These are phyloP conservation scores for Octopus bimaculoides DNA, from an alignment of 1,140 invertebrate genomes.

Conservation along the genomic window DNA sequence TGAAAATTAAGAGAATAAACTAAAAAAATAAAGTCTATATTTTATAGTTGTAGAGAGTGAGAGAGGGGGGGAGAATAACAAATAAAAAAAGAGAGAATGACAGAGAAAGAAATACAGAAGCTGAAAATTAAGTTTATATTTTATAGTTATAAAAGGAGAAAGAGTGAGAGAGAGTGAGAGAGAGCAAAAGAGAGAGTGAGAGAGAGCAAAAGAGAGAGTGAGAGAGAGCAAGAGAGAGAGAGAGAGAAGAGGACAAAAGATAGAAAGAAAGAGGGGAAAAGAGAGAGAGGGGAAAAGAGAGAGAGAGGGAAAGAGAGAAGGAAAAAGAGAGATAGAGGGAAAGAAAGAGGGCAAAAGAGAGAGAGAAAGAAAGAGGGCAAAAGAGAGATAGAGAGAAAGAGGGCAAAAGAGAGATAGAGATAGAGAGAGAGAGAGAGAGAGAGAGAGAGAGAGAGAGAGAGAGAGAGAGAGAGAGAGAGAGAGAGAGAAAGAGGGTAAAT, in stretches of 20 bases:
- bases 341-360: not conserved
- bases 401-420: slow-evolving; percentile 8
- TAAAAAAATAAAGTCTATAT: not conserved
- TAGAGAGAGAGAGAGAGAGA: not conserved
- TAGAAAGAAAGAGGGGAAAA: not conserved
- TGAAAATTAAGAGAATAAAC: not conserved
- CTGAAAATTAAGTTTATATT: too few species aligned
- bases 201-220: not conserved
- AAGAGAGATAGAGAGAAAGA: not conserved
- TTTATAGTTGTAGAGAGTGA: not conserved
- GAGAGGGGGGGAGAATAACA: not conserved
- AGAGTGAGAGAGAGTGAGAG: not conserved
- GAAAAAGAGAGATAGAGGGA: not conserved
- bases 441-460: not conserved
- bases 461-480: not conserved
- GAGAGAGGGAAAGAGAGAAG: not conserved
- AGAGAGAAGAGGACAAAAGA: not conserved
- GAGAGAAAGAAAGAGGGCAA: slow-evolving; percentile 1
- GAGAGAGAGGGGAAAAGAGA: slow-evolving; percentile 3
- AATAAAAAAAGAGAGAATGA: not conserved
- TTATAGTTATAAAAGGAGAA: not conserved
- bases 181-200: not conserved
- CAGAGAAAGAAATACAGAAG: not conserved
- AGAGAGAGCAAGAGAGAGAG: not conserved
- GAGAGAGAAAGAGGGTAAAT: not conserved